Conservation (phyloP, 2,888 invertebrate species). For the Phalera bucephala region DNA sequence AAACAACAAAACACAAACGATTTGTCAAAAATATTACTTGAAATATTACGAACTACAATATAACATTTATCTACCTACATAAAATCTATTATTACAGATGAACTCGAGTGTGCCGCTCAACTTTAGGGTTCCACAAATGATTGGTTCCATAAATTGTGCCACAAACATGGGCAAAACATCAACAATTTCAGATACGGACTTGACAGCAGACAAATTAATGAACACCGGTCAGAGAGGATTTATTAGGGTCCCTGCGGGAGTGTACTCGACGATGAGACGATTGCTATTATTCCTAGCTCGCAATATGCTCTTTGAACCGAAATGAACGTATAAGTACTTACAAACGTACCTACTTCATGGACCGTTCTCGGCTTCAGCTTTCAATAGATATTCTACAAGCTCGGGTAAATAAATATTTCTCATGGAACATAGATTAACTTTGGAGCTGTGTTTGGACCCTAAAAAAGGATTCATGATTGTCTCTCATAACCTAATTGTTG, state of each 20-base stretch:
- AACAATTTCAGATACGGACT: constrained; percentile 73
- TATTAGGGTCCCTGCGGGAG: constrained; percentile 58
- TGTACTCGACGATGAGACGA: constrained; percentile 45
- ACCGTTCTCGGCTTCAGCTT: constrained; percentile 4
- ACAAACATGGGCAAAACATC: constrained; percentile 74
- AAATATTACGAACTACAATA: constrained; percentile 1
- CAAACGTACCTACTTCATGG: constrained; percentile 2
- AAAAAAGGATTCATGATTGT: no score
- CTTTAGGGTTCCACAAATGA: constrained; percentile 56
- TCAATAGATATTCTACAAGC: neutral
- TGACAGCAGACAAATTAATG: constrained; percentile 73
- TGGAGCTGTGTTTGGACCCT: no score
- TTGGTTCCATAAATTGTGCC: constrained; percentile 66
- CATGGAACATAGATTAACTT: no score
- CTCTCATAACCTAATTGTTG: no score
- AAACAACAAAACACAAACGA: no score
- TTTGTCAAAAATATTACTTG: no score
- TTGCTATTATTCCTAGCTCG: constrained; percentile 32
- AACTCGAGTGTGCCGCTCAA: constrained; percentile 45
- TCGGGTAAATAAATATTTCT: neutral
- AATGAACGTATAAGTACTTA: constrained; percentile 25
- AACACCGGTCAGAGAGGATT: constrained; percentile 68
- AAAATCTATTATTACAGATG: constrained; percentile 58
- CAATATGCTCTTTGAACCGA: constrained; percentile 34
- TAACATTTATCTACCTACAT: no score